A percentile compares a stretch with the other conserved stretches of the same genome.
These are phyloP conservation scores for Trichogramma pretiosum DNA, from an alignment of 1,140 invertebrate species.

Conservation along the genomic window DNA sequence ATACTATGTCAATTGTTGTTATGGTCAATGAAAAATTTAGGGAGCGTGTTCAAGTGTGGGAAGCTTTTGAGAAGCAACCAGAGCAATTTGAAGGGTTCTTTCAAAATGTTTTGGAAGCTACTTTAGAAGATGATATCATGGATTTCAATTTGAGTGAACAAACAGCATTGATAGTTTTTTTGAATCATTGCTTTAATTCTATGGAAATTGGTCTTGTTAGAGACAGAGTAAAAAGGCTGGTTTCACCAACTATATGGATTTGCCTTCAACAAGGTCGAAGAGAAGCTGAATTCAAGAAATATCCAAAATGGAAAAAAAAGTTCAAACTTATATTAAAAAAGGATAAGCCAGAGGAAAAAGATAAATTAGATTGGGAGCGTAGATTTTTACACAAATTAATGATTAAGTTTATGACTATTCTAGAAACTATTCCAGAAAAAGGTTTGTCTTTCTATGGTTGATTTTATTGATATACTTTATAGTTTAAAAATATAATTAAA, in stretches of 20 bases:
- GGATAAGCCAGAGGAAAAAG: conserved; percentile 63
- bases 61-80: conserved; percentile 72
- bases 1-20: conserved; percentile 90
- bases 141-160: conserved; percentile 66
- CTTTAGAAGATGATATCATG: conserved; percentile 52
- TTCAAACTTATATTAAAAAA: conserved; percentile 85
- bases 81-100: conserved; percentile 84
- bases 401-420: conserved; percentile 77
- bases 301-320: conserved; percentile 85
- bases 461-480: conserved; percentile 1
- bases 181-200: conserved; percentile 95
- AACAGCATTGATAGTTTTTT: conserved; percentile 78
- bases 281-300: conserved; percentile 75
- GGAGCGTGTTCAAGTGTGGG: conserved; percentile 94
- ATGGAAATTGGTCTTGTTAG: conserved; percentile 91
- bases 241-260: conserved; percentile 90
- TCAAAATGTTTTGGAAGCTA: conserved; percentile 66
- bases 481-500: neutral
- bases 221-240: conserved; percentile 83
- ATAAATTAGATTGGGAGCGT: conserved; percentile 77
- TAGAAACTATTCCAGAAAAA: conserved; percentile 65
- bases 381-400: conserved; percentile 82
- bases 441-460: conserved; percentile 40
- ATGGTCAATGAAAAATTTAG: conserved; percentile 99
- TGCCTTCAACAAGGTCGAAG: conserved; percentile 78